phyloP scores from a whole-genome alignment of 2,113 vertebrate genomes.

The Bujurquina vittata region DNA sequence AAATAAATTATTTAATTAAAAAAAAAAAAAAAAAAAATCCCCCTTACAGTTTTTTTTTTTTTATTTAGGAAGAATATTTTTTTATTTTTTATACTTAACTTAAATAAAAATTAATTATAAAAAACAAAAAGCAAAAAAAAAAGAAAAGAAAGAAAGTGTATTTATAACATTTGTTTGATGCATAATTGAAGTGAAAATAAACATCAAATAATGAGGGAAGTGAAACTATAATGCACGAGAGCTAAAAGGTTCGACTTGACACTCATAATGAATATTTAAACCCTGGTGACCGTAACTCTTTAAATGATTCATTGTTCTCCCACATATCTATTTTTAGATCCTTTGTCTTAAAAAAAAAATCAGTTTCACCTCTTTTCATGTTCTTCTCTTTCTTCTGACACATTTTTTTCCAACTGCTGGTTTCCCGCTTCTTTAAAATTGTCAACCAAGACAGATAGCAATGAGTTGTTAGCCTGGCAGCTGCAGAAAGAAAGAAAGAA shows the following conservation, averaged over 20 bases:
- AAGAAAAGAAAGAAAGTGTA: constrained; percentile 33
- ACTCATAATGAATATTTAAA: constrained; percentile 74
- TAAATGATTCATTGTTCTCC: constrained; percentile 67
- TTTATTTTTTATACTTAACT: no score
- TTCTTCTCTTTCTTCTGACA: constrained; percentile 33
- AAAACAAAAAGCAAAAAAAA: background rate
- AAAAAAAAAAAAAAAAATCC: no score
- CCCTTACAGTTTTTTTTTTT: no score
- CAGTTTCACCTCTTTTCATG: constrained; percentile 38
- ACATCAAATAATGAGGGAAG: constrained; percentile 56
- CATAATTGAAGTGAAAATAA: constrained; percentile 70
- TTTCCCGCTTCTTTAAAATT: constrained; percentile 12
- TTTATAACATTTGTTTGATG: constrained; percentile 57
- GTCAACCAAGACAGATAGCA: constrained; percentile 31
- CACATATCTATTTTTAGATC: constrained; percentile 62
- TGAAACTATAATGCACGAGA: constrained; percentile 51
- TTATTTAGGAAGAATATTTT: no score
- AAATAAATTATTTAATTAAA: no score
- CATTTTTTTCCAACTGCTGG: constrained; percentile 6
- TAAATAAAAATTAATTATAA: no score
- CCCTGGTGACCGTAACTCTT: constrained; percentile 58
- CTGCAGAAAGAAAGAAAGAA: constrained; percentile 10
- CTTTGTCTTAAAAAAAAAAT: constrained; percentile 32
- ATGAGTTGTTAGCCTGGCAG: background rate
- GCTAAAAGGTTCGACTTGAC: constrained; percentile 65